Evolutionary conservation across 2,888 invertebrate genomes (phyloP), one percentile per base, ranked within the genome.

Genomic region (Drosophila hamatofila): DNA sequence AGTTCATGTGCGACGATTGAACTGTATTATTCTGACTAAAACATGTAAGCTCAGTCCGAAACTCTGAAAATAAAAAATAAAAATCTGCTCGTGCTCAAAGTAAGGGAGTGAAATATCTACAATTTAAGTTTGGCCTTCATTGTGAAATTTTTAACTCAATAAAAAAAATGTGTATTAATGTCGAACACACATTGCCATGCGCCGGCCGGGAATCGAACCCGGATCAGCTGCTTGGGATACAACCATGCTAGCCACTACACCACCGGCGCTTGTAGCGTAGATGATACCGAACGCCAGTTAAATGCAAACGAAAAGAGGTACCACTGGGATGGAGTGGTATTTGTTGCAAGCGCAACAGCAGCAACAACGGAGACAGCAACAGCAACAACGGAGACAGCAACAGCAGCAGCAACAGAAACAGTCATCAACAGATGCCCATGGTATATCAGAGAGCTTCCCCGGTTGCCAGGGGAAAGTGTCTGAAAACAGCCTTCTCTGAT

Each of bases 201-300:
- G 65, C 64, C 75, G 75, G 61, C 70, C 75, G 75, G 75, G 70
- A 75, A 70, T 75, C 75, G 75, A 75, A 75, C 75, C 65, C 75
- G 70, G 75, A 64, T 65, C 75, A 59, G 75, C 58, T 75, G 70
- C 54, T 75, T 75, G 75, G 75, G 61, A 65, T 37, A 65, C 75
- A 75, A 70, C 75, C 64, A 75, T 75, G 75, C 70, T 75, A 2
- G 61, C 75, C 75, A 75, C 64, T 75, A 70, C 75, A 75, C 75
- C 70, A 70, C 75, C 75, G 75, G 64, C 65, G 75, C 75, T 63
- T 57, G 27, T 21, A 14, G 11, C 3, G 9, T 1, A 12, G 27
- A 12, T n/a, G 9, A 14, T 42, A 25, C 39, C 46, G 56, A 54
- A 48, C 39, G 69, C 33, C 52, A 56, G 54, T n/a, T 37, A 63